Percentiles rank a stretch among this genome's conserved stretches.
These are phyloP conservation scores for Aviceda leuphotes DNA, from an alignment of 2,797 vertebrate genomes.

Conservation along the genomic window DNA sequence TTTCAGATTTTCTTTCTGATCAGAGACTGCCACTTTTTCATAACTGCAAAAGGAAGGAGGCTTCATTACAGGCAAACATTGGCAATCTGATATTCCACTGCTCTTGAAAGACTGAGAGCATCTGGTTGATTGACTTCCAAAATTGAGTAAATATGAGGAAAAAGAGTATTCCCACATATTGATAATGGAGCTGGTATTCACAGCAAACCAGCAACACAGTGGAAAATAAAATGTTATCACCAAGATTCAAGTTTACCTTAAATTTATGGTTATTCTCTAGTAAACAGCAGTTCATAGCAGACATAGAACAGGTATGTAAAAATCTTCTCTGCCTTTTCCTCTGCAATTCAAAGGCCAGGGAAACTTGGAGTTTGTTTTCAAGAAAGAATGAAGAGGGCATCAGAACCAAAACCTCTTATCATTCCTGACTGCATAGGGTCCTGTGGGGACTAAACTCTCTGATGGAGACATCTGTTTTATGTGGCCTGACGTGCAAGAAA, in stretches of 20 bases:
- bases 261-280: not conserved
- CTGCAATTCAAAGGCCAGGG: not conserved
- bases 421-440: not conserved
- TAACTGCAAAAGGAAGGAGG: not conserved
- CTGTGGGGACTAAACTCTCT: not conserved
- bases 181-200: not conserved
- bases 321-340: not conserved
- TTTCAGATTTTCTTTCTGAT: not conserved
- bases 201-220: not conserved
- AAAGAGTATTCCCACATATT: not conserved
- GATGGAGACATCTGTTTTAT: conserved; percentile 10
- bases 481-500: not conserved
- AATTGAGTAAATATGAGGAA: not conserved
- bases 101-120: not conserved
- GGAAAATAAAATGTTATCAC: not conserved
- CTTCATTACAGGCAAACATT: not conserved
- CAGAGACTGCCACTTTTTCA: not conserved
- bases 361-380: not conserved
- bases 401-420: not conserved
- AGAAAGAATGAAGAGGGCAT: not conserved
- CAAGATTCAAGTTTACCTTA: not conserved
- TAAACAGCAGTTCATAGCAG: not conserved
- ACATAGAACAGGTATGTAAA: not conserved
- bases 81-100: not conserved
- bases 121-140: not conserved